Evolutionary conservation across 2,797 vertebrate species (phyloP).

Genomic region (Podarcis lilfordi): DNA sequence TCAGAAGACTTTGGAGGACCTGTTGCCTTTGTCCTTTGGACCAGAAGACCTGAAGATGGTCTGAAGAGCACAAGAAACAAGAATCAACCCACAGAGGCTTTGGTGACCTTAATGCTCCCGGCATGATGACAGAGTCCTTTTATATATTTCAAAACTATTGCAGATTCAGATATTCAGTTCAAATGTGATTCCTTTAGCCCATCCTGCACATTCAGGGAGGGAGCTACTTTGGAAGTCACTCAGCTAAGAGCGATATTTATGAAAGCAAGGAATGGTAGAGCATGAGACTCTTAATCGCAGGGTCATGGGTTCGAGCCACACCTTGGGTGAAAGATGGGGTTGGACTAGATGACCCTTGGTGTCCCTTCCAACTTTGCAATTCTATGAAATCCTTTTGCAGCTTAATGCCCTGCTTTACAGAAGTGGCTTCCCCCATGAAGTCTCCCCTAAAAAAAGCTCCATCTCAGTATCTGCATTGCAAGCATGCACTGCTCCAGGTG

Average conservation of each 20-base stretch:
- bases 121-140: background rate
- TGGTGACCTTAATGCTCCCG: background rate
- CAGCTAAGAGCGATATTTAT: background rate
- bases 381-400: no score
- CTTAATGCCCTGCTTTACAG: background rate
- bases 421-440: no score
- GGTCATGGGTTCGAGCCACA: no score
- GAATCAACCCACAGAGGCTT: background rate
- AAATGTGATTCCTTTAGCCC: background rate
- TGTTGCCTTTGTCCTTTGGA: constrained; percentile 90
- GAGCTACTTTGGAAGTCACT: background rate
- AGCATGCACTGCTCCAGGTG: background rate
- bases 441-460: background rate
- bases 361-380: no score
- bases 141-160: background rate
- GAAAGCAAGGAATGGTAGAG: background rate
- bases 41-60: constrained; percentile 81
- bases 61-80: fast-evolving
- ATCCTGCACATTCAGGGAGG: background rate
- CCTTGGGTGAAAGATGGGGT: no score
- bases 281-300: no score
- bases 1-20: constrained; percentile 81
- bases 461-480: background rate
- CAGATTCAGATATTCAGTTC: background rate
- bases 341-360: no score